These are phyloP conservation scores for Siphlonurus alternatus DNA, from an alignment of 2,888 invertebrate genomes.

Conservation along the genomic window DNA sequence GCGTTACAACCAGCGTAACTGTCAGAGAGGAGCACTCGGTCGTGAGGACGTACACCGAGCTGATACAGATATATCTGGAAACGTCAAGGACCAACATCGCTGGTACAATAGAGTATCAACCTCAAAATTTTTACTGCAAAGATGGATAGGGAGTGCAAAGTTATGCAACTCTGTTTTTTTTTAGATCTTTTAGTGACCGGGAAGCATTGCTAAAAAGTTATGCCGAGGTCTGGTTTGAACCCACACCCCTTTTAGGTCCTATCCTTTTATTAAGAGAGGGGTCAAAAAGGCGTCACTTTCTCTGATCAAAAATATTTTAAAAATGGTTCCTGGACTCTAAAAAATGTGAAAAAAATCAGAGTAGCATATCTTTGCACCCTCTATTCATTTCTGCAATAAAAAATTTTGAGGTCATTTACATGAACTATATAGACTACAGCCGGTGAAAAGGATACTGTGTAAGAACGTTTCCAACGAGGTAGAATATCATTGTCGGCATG, in stretches of 20 bases:
- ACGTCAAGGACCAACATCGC: conserved; percentile 36
- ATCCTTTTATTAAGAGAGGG: too few relatives aligned
- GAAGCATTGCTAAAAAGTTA: too few relatives aligned
- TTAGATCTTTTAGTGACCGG: conserved; percentile 1
- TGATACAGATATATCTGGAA: conserved; percentile 88
- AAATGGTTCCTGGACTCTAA: too few relatives aligned
- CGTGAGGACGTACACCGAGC: conserved; percentile 85
- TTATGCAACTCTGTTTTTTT: background rate
- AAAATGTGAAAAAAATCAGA: too few relatives aligned
- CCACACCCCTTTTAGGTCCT: too few relatives aligned
- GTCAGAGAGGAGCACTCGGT: conserved; percentile 87
- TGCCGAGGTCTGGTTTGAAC: too few relatives aligned
- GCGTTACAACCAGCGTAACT: conserved; percentile 87
- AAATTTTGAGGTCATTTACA: background rate
- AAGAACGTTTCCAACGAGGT: conserved; percentile 61
- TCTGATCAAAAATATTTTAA: too few relatives aligned
- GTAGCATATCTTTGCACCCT: too few relatives aligned
- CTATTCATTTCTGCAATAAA: too few relatives aligned
- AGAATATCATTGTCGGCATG: conserved; percentile 60
- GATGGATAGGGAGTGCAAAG: too few relatives aligned
- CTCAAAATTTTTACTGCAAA: conserved; percentile 41
- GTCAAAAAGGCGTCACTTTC: too few relatives aligned
- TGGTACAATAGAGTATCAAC: conserved; percentile 49
- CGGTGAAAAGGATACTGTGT: conserved; percentile 64
- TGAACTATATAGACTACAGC: background rate